Evolutionary conservation across 2,888 invertebrate species (phyloP).

Genomic region (Clunio marinus): DNA sequence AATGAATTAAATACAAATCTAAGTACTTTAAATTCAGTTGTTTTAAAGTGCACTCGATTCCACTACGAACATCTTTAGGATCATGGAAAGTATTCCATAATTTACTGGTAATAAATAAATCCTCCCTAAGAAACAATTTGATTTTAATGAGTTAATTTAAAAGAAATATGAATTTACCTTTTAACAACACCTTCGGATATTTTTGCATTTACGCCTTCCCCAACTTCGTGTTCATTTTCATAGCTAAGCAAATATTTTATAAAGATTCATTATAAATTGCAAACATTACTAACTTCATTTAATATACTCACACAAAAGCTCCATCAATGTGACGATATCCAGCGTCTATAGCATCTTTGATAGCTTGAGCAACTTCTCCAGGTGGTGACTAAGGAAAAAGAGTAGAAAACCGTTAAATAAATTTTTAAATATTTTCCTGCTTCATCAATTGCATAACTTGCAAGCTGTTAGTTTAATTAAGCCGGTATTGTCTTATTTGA

Average conservation of each 20-base stretch:
- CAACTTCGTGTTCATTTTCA: slow-evolving; percentile 65
- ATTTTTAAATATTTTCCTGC: no score
- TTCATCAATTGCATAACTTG: neutral
- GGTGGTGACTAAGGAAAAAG: slow-evolving; percentile 58
- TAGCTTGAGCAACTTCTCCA: slow-evolving; percentile 61
- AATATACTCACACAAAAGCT: slow-evolving; percentile 52
- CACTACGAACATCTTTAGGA: slow-evolving; percentile 65
- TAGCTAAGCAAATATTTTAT: slow-evolving; percentile 49
- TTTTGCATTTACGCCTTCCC: slow-evolving; percentile 60
- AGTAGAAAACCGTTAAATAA: no score
- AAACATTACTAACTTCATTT: neutral
- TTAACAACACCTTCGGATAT: slow-evolving; percentile 61
- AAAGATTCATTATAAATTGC: neutral
- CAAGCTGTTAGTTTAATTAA: no score
- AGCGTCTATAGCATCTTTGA: slow-evolving; percentile 66
- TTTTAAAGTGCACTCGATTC: slow-evolving; percentile 60
- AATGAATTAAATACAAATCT: slow-evolving; percentile 79
- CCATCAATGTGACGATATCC: slow-evolving; percentile 69
- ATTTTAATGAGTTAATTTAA: neutral
- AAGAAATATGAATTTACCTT: slow-evolving; percentile 33
- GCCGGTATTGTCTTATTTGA: no score
- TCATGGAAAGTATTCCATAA: slow-evolving; percentile 87
- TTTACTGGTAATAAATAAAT: slow-evolving; percentile 61
- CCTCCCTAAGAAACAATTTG: slow-evolving; percentile 53
- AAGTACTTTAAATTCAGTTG: slow-evolving; percentile 68